Evolutionary conservation across 2,888 invertebrate genomes (phyloP), one percentile per base, ranked within the genome.

Genomic region (Eucriotettix oculatus): DNA sequence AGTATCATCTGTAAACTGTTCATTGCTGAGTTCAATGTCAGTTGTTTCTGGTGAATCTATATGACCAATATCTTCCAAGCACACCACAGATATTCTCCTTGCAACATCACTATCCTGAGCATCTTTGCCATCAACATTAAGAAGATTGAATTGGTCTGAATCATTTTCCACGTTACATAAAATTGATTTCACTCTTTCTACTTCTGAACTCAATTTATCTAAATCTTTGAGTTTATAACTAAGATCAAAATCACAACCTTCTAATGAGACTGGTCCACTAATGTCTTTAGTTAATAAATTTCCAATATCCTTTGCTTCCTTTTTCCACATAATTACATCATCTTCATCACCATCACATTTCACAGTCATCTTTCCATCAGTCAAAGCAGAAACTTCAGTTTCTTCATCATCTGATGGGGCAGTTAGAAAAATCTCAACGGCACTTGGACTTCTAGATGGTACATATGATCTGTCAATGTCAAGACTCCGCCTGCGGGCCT

Each of bases 1-100:
- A 43, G 44, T 52, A 58, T 58, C 54, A 56, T 54, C 54, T 29
- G 44, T 29, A 42, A n/a, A 14, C 56, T 40, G 56, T 52, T 52
- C 56, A 59, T 59, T 17, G 64, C 14, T 48, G 2, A n/a, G 14
- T 64, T 57, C 67, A 65, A 61, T 68, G 66, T 90, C 89, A 10
- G 87, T 88, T 12, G 81, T 79, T 75, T 90, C 90, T 0, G 90
- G 88, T 0, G 89, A 90, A 70, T 90, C 90, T 59, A 90, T 90
- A 68, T 90, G 90, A 12, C 83, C 83, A 58, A 90, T 85, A 76
- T 65, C 80, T 80, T 64, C 57, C 53, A 64, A 59, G 55, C 60
- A 58, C 14, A 59, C 59, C 14, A 61, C 54, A 10, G 63, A 64
- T 10, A 56, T 48, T 56, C 63, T 59, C 11, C 62, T 53, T 9